phyloP scores from a whole-genome alignment of 2,888 invertebrate genomes.

The Volucella zonaria region DNA sequence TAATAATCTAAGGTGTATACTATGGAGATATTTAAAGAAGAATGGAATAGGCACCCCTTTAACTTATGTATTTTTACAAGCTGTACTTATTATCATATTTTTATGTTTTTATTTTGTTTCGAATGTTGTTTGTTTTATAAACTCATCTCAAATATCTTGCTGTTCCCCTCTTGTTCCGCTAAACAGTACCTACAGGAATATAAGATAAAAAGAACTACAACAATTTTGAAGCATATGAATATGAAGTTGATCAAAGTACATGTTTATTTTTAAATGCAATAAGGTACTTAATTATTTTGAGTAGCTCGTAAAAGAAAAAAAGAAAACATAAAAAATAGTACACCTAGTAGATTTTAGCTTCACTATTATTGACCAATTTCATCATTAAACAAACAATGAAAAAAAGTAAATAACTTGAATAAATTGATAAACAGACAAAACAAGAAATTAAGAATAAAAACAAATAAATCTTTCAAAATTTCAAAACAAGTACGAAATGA shows the following conservation, averaged over 20 bases:
- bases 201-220: conserved; percentile 9
- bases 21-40: conserved; percentile 59
- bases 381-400: conserved; percentile 64
- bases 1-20: conserved; percentile 69
- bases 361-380: conserved; percentile 74
- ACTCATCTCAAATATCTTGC: conserved; percentile 45
- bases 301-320: conserved; percentile 59
- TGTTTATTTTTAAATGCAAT: conserved; percentile 65
- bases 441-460: conserved; percentile 8
- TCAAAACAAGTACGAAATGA: conserved; percentile 49
- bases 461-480: conserved; percentile 69
- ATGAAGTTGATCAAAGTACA: conserved; percentile 49
- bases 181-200: conserved; percentile 63
- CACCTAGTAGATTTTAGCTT: conserved; percentile 74
- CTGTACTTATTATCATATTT: conserved; percentile 53
- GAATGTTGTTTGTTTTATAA: conserved; percentile 23
- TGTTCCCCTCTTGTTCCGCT: conserved; percentile 59
- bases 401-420: conserved; percentile 48
- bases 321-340: conserved; percentile 53
- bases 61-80: conserved; percentile 37
- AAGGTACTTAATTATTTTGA: conserved; percentile 65
- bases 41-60: conserved; percentile 38
- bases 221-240: conserved; percentile 64
- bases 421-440: conserved; percentile 48
- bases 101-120: neutral